Evolutionary conservation across 2,888 invertebrate genomes (phyloP), one percentile per base, ranked within the genome.

Genomic region (Eumacrocentrus americanus): DNA sequence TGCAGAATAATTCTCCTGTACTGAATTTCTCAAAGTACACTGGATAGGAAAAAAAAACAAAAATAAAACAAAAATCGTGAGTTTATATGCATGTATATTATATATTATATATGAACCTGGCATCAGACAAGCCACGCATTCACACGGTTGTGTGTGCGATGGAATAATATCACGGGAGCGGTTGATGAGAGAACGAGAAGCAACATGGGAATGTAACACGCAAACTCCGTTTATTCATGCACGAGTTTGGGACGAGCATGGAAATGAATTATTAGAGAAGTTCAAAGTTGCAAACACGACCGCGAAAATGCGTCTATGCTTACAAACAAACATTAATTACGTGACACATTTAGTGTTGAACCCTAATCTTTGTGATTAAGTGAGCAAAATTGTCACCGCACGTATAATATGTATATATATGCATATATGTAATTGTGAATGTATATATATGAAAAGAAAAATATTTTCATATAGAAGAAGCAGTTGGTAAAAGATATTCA

Each of bases 211-310:
- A 51, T 37, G 34, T 37, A 51, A 37, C 51, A 51, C 22, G 37
- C 37, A 55, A 55, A 56, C 46, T 46, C 56, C 57, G 62, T 66
- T 66, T 63, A 66, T 66, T 66, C 66, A 66, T 66, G 63, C 59
- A 55, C 59, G 62, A 61, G 60, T 62, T 58, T 60, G n/a, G 62
- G 56, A 64, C 57, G 62, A 60, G 63, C 56, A 16, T 52, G 20
- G 59, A 52, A 62, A 66, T 66, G 66, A 64, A 62, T 64, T 62
- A 66, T 64, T 62, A 59, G 60, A 52, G 34, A 66, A 66, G 64
- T 66, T 64, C 59, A 59, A 42, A 59, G 62, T 66, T 62, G 61
- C 57, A 64, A 66, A 62, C 62, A 66, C 60, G 42, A 61, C 59
- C 61, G 57, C 58, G 60, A 60, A 66, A 62, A 58, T 50, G 60